These are phyloP conservation scores for Neoitamus cyanurus DNA, from an alignment of 2,888 invertebrate species.

Conservation along the genomic window DNA sequence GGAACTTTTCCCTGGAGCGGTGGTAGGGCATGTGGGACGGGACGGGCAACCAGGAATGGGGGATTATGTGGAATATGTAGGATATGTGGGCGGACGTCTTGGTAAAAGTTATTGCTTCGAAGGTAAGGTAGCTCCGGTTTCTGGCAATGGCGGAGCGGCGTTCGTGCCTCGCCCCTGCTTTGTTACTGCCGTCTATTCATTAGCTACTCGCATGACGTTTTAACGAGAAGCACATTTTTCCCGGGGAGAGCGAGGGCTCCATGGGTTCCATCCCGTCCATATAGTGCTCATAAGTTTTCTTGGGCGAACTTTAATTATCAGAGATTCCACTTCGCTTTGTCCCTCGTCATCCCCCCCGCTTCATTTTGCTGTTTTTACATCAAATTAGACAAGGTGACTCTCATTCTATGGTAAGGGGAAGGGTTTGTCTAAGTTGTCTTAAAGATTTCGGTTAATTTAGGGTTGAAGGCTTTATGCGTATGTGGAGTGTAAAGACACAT, in stretches of 20 bases:
- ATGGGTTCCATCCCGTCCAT: not conserved
- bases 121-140: not conserved
- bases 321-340: not conserved
- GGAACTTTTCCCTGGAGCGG: not conserved
- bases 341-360: not conserved
- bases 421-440: not conserved
- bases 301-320: not conserved
- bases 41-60: not conserved
- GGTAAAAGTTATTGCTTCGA: constrained; percentile 33
- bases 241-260: not conserved
- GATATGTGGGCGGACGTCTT: constrained; percentile 23
- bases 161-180: not conserved
- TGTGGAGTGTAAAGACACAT: not conserved
- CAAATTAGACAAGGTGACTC: constrained; percentile 1
- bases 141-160: not conserved
- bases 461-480: not conserved
- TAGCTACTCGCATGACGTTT: constrained; percentile 32
- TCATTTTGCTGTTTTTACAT: not conserved
- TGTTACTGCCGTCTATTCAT: constrained; percentile 27
- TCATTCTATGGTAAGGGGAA: not conserved
- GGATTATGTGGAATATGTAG: constrained; percentile 17
- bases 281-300: not conserved
- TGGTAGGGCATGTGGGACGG: not conserved
- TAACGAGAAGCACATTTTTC: constrained; percentile 18
- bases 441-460: not conserved